phyloP scores from a whole-genome alignment of 2,888 invertebrate species.

The Odontocerum albicorne region DNA sequence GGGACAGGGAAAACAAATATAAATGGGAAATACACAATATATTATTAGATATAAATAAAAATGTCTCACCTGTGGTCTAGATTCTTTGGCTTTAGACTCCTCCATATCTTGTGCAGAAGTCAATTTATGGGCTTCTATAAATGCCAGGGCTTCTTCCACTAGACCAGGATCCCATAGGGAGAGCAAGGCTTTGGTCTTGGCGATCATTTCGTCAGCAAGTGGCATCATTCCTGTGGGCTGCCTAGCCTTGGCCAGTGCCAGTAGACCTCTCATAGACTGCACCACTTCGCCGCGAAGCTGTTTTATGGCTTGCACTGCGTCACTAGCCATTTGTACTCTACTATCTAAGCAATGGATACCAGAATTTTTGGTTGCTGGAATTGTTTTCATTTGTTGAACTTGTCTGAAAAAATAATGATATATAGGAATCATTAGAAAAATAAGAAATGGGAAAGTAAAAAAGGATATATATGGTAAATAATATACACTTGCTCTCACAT shows the following conservation, averaged over 20 bases:
- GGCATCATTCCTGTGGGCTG: slow-evolving; percentile 74
- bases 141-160: slow-evolving; percentile 83
- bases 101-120: slow-evolving; percentile 38
- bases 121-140: slow-evolving; percentile 77
- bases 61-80: slow-evolving; percentile 38
- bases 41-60: no score
- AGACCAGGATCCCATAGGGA: slow-evolving; percentile 84
- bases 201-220: slow-evolving; percentile 75
- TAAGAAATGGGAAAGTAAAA: no score
- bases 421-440: no score
- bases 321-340: slow-evolving; percentile 80
- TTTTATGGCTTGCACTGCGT: slow-evolving; percentile 78
- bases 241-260: slow-evolving; percentile 73
- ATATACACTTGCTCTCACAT: no score
- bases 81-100: slow-evolving; percentile 42
- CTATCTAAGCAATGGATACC: slow-evolving; percentile 63
- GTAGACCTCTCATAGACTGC: slow-evolving; percentile 73
- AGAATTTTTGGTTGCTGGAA: slow-evolving; percentile 53
- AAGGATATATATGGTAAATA: no score
- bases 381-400: slow-evolving; percentile 79
- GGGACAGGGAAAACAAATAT: no score
- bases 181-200: slow-evolving; percentile 76
- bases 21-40: no score
- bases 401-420: slow-evolving; percentile 57
- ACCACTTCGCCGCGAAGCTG: slow-evolving; percentile 75